Evolutionary conservation across 2,888 invertebrate species (phyloP).

Genomic region (Agrotis segetum): DNA sequence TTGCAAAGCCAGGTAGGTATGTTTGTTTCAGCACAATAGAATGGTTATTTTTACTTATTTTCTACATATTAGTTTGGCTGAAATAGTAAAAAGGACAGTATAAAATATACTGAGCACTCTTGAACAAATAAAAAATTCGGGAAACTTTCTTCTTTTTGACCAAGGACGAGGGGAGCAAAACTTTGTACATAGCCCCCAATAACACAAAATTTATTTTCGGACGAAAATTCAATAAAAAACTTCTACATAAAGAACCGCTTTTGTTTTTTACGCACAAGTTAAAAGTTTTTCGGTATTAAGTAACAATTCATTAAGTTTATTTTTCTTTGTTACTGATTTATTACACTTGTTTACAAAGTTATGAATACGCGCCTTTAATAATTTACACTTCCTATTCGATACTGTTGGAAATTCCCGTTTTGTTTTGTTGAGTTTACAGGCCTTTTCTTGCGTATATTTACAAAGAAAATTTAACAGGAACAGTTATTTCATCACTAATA

Average conservation of each 20-base stretch:
- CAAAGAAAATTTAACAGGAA: not conserved
- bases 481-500: not conserved
- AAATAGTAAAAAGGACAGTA: not conserved
- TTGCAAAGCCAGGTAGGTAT: not conserved
- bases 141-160: not conserved
- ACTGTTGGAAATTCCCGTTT: slow-evolving; percentile 20
- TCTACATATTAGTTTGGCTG: too few relatives aligned
- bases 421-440: slow-evolving; percentile 17
- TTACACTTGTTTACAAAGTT: slow-evolving; percentile 50
- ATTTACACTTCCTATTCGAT: slow-evolving; percentile 29
- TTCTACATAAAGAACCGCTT: slow-evolving; percentile 4
- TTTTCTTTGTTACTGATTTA: slow-evolving; percentile 52
- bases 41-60: not conserved
- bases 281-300: slow-evolving; percentile 30
- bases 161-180: not conserved
- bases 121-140: slow-evolving; percentile 2
- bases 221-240: slow-evolving; percentile 38
- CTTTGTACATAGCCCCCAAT: not conserved
- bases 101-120: not conserved
- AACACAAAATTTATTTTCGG: not conserved
- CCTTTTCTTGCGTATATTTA: not conserved
- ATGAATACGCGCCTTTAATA: slow-evolving; percentile 20
- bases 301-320: slow-evolving; percentile 56
- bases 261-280: slow-evolving; percentile 27
- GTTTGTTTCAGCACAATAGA: not conserved